Base-by-base conservation (phyloP, 2,113 vertebrate genomes). In the Thamnaconus septentrionalis region DNA sequence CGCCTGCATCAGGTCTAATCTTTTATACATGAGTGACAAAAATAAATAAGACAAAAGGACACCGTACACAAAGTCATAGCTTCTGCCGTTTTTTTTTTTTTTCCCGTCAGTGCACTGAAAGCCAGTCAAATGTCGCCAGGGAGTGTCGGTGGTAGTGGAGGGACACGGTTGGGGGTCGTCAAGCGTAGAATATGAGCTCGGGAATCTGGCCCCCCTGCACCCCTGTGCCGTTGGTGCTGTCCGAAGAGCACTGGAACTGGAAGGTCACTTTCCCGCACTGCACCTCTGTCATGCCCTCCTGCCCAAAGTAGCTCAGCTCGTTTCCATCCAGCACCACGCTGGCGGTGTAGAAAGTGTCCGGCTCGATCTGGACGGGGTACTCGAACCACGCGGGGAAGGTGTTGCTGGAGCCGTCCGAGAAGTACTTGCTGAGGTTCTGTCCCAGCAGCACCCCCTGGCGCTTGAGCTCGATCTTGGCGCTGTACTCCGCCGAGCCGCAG, bases 241-340 rank as follows among this genome's bases (percentile, higher is more conserved):
- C 96, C 0, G 97, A 98, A 10, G 97, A 98, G 77, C 97, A 98
- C 91, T 98, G 97, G 72, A 98, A 98, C 84, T 98, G 97, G 69
- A 96, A 97, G 64, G 97, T 98, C 82, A 96, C 97, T 88, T 96
- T 97, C 55, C 97, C 97, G 80, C 96, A 97, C 81, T 98, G 96
- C 45, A 98, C 97, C 84, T 98, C 97, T 3, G 97, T 98, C 97
- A 98, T 96, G 56, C 97, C 97, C 76, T 98, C 97, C 61, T 98
- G 97, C 65, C 97, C 97, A 31, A 98, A 98, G 83, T 98, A 98
- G 85, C 97, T 98, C 69, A 98, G 90, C 87, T 98, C 97, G 0
- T 93, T 98, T 53, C 97, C 97, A 31, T 98, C 97, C 78, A 98
- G 91, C 59, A 98, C 92, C 69, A 98, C 96, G 0, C 96, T 98